These are phyloP conservation scores for Enteromius trimaculatus DNA, from an alignment of 2,797 vertebrate species.

Conservation along the genomic window DNA sequence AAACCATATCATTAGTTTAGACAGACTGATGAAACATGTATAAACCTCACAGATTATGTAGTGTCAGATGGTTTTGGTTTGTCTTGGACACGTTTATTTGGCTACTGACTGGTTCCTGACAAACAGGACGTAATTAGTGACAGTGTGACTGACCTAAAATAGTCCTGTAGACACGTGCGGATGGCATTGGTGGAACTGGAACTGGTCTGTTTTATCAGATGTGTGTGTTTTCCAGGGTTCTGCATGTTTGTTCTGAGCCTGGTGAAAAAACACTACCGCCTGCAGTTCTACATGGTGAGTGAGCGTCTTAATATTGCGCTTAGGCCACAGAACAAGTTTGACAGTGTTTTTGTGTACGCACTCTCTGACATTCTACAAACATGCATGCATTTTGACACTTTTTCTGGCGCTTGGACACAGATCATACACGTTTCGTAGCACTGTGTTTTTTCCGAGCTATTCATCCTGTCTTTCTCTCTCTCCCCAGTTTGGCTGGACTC, in stretches of 20 bases:
- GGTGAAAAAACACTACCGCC: slow-evolving; percentile 98
- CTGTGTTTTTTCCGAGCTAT: slow-evolving; percentile 3
- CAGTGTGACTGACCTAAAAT: slow-evolving; percentile 33
- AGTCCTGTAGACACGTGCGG: slow-evolving; percentile 32
- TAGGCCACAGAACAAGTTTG: neutral
- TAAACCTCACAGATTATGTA: neutral
- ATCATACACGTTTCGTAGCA: neutral
- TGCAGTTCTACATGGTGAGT: slow-evolving; percentile 99
- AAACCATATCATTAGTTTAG: neutral
- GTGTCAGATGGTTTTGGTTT: neutral
- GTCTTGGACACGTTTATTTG: neutral
- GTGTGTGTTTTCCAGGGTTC: slow-evolving; percentile 80
- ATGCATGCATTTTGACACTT: neutral
- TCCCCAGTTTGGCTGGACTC: slow-evolving; percentile 96
- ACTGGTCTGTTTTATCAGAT: slow-evolving; percentile 21
- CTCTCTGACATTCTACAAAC: neutral
- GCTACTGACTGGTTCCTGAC: neutral
- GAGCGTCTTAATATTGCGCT: neutral
- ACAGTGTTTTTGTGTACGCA: neutral
- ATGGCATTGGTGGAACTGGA: slow-evolving; percentile 33
- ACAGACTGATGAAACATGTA: neutral
- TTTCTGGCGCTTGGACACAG: neutral
- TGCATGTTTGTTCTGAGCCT: slow-evolving; percentile 99
- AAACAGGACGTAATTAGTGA: slow-evolving; percentile 28
- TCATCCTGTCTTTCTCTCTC: slow-evolving; percentile 11